Evolutionary conservation across 2,888 invertebrate genomes (phyloP), one percentile per base, ranked within the genome.

Genomic region (Parnassius mnemosyne): DNA sequence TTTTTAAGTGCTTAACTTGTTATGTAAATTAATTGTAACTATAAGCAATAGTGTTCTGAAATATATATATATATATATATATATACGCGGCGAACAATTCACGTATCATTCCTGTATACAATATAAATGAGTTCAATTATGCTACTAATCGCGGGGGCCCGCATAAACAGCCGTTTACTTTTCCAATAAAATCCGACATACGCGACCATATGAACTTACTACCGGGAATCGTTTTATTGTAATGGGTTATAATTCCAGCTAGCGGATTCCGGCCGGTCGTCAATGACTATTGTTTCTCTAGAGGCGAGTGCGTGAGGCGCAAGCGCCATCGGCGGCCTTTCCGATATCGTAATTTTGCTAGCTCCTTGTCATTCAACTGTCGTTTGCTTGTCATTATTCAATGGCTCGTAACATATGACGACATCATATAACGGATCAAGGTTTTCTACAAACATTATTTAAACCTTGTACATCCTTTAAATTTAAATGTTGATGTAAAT

Each of bases 201-300:
- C 71, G 71, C 71, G 69, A 68, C 66, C 68, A 68, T 68, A 70
- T 71, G 72, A 74, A 69, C 70, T 67, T 70, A 71, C 72, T 85
- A 85, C 84, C 76, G 71, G 76, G 86, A 85, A 87, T 79, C 80
- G 81, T 80, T 84, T 83, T 83, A 82, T 82, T 83, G 78, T 84
- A 84, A 85, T 85, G 78, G 81, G 65, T 71, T 67, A 75, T 82
- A 80, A 78, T 86, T 87, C 85, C 81, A 83, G 82, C 76, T 77
- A 87, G 78, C 70, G 77, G 77, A 83, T 83, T 79, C 84, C 79
- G 77, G 77, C 69, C 77, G 74, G 70, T 69, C 77, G 75, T 80
- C 79, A 79, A 78, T 81, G 79, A 76, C 76, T 73, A 81, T 83
- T 81, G 80, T 86, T 84, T 81, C 83, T 80, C 69, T 78, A 79